Percentiles rank a stretch among this genome's conserved stretches.
phyloP scores from a whole-genome alignment of 1,140 invertebrate species.

The Cardiocondyla obscurior region DNA sequence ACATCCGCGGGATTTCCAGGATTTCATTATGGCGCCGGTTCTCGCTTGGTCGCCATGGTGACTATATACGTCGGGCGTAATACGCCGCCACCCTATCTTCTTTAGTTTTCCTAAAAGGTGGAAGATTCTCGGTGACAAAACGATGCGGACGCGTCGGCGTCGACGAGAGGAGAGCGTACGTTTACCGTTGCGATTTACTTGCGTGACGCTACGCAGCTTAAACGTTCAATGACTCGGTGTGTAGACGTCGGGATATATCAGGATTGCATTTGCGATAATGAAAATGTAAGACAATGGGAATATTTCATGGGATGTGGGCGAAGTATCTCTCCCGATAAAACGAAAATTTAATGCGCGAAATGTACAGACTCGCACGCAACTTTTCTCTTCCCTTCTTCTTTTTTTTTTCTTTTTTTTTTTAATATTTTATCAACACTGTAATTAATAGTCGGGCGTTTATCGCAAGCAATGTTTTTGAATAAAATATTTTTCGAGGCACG shows the following conservation, averaged over 20 bases:
- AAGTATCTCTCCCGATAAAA: no score
- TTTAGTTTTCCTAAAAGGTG: conserved; percentile 62
- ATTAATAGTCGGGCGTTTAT: neutral
- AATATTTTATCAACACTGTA: neutral
- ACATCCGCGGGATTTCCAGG: conserved; percentile 58
- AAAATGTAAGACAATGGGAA: neutral
- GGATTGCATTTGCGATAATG: neutral
- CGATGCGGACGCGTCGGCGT: conserved; percentile 2
- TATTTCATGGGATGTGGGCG: neutral
- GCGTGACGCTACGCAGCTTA: conserved; percentile 57
- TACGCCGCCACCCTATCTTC: conserved; percentile 56
- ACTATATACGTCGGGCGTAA: conserved; percentile 56
- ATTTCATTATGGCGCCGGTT: conserved; percentile 67
- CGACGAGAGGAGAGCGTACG: conserved; percentile 53
- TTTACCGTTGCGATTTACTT: conserved; percentile 67
- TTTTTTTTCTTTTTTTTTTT: neutral
- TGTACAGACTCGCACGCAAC: neutral
- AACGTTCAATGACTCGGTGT: neutral
- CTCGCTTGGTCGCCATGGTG: conserved; percentile 64
- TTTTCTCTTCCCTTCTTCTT: neutral
- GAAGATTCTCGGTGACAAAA: conserved; percentile 57
- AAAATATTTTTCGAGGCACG: neutral
- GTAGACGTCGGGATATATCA: no score
- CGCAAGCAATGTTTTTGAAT: no score
- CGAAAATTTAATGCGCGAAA: neutral